These are phyloP conservation scores for Atrichornis clamosus DNA, from an alignment of 2,113 vertebrate species.

Conservation along the genomic window DNA sequence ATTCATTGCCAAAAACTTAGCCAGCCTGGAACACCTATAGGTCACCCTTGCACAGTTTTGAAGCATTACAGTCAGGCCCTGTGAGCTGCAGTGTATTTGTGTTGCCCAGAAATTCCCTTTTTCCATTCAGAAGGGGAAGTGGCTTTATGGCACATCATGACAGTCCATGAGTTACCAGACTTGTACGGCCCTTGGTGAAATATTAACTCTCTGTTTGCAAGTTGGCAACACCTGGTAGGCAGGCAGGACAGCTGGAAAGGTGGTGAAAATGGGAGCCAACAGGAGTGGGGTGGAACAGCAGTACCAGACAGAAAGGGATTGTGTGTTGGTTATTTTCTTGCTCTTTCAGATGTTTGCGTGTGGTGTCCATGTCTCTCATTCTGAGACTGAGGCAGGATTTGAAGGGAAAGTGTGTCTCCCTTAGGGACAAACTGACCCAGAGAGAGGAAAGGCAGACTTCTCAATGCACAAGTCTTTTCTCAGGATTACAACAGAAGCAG, in stretches of 20 bases:
- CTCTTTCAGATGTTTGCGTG: constrained; percentile 28
- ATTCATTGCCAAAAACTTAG: background rate
- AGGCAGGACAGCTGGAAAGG: background rate
- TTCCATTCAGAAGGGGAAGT: background rate
- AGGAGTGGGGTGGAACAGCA: background rate
- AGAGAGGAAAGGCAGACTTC: background rate
- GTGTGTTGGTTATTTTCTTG: constrained; percentile 13
- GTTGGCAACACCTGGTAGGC: background rate
- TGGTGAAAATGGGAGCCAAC: background rate
- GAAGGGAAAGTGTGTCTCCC: background rate
- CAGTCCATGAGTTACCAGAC: background rate
- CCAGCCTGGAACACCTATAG: constrained; percentile 14
- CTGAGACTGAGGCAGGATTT: background rate
- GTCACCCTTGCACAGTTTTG: background rate
- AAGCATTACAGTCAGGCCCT: background rate
- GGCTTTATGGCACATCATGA: background rate
- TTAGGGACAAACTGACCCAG: background rate
- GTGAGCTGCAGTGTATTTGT: background rate
- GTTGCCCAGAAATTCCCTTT: background rate
- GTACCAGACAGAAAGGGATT: background rate
- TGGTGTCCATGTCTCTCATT: background rate
- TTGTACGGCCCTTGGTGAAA: background rate
- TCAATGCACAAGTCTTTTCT: background rate
- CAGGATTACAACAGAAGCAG: background rate
- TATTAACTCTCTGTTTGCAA: background rate